A percentile compares a stretch with the other conserved stretches of the same genome.
Evolutionary conservation across 2,797 vertebrate species (phyloP).

Genomic region (Acanthurus leucopareius): DNA sequence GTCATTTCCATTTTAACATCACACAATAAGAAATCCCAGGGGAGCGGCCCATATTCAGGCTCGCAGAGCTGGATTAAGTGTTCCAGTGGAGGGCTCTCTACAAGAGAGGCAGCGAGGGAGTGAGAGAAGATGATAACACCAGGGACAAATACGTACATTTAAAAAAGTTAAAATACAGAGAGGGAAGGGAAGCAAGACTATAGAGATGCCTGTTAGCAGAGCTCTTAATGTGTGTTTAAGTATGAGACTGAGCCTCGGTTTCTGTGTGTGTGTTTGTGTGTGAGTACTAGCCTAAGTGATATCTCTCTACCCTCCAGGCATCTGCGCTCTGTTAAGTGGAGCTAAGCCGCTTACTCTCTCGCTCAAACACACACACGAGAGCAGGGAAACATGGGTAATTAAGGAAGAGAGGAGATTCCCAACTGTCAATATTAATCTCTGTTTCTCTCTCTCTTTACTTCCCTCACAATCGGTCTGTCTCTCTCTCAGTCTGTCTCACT

Average conservation of each 20-base stretch:
- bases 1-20: conserved; percentile 79
- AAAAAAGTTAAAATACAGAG: conserved; percentile 28
- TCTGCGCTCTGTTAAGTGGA: conserved; percentile 81
- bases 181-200: conserved; percentile 31
- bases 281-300: conserved; percentile 76
- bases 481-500: conserved; percentile 31
- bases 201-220: conserved; percentile 50
- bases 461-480: conserved; percentile 40
- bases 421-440: conserved; percentile 82
- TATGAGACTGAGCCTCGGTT: conserved; percentile 41
- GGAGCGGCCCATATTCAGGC: conserved; percentile 58
- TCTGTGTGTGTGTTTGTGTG: conserved; percentile 25
- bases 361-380: conserved; percentile 73
- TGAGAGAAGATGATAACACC: conserved; percentile 6
- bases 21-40: conserved; percentile 74
- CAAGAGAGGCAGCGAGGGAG: conserved; percentile 41
- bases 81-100: conserved; percentile 69
- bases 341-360: conserved; percentile 82
- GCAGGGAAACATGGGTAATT: conserved; percentile 83
- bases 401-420: conserved; percentile 83
- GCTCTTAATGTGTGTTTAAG: conserved; percentile 37
- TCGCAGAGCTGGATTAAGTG: conserved; percentile 70
- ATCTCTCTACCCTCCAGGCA: conserved; percentile 82
- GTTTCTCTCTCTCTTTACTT: conserved; percentile 49
- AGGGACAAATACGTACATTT: conserved; percentile 39